Conservation (phyloP, 2,797 vertebrate species). For the Falco rusticolus region DNA sequence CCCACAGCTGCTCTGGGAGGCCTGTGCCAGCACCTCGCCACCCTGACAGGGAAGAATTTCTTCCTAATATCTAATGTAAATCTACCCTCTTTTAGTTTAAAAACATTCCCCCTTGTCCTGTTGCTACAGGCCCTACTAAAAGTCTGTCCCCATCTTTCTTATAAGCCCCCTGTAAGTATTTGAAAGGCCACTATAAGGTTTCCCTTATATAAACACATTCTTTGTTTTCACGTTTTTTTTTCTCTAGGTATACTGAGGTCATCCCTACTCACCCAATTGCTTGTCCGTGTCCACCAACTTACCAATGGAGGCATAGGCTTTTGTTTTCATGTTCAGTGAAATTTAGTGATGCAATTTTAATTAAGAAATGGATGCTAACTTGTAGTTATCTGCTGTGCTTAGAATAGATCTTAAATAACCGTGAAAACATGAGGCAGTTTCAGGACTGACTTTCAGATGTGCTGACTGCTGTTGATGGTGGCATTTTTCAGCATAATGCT, state of each 20-base stretch:
- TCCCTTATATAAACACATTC: no score
- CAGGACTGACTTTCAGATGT: not conserved
- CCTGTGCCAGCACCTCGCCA: no score
- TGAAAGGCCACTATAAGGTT: no score
- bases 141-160: no score
- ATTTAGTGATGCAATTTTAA: not conserved
- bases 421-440: not conserved
- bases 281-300: not conserved
- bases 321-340: not conserved
- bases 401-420: not conserved
- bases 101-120: no score
- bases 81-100: no score
- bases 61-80: no score
- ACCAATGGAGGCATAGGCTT: not conserved
- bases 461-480: not conserved
- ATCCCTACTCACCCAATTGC: not conserved
- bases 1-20: no score
- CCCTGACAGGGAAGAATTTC: no score
- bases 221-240: not conserved
- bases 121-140: no score
- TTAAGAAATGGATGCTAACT: not conserved
- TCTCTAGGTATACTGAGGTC: not conserved
- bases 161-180: no score
- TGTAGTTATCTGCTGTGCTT: not conserved
- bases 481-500: conserved; percentile 18